These are phyloP conservation scores for Hemibagrus wyckioides DNA, from an alignment of 2,113 vertebrate genomes.

Conservation along the genomic window DNA sequence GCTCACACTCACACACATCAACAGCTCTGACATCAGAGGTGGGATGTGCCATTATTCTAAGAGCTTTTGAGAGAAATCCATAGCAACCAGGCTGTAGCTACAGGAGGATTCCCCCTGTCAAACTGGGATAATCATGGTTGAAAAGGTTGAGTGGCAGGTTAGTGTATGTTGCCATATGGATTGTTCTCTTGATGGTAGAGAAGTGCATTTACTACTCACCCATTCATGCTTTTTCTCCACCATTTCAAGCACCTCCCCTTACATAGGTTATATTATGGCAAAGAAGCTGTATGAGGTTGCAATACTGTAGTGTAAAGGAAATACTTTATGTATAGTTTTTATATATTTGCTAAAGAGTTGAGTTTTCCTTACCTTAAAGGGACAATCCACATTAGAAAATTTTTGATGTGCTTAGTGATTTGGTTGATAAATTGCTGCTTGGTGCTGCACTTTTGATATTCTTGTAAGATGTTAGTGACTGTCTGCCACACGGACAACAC, in stretches of 20 bases:
- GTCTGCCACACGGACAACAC: neutral
- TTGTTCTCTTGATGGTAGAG: neutral
- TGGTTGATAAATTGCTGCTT: neutral
- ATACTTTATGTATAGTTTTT: neutral
- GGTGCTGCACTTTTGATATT: neutral
- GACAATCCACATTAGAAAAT: neutral
- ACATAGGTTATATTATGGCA: neutral
- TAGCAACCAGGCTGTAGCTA: slow-evolving; percentile 72
- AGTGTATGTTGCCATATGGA: slow-evolving; percentile 14
- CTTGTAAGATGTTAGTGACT: neutral
- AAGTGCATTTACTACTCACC: neutral
- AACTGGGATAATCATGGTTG: slow-evolving; percentile 59
- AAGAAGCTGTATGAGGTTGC: neutral
- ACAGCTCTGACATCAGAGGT: slow-evolving; percentile 78
- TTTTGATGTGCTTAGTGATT: neutral
- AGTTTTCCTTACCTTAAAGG: neutral
- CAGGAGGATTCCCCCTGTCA: slow-evolving; percentile 56
- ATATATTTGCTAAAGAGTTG: neutral
- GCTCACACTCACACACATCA: slow-evolving; percentile 46
- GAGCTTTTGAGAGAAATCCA: slow-evolving; percentile 78
- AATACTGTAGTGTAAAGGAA: neutral
- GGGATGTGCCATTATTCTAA: slow-evolving; percentile 72
- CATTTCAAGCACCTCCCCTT: neutral
- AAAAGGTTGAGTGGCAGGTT: neutral
- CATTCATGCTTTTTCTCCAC: slow-evolving; percentile 15